Base-by-base conservation (phyloP, 2,113 vertebrate genomes). In the Vombatus ursinus region DNA sequence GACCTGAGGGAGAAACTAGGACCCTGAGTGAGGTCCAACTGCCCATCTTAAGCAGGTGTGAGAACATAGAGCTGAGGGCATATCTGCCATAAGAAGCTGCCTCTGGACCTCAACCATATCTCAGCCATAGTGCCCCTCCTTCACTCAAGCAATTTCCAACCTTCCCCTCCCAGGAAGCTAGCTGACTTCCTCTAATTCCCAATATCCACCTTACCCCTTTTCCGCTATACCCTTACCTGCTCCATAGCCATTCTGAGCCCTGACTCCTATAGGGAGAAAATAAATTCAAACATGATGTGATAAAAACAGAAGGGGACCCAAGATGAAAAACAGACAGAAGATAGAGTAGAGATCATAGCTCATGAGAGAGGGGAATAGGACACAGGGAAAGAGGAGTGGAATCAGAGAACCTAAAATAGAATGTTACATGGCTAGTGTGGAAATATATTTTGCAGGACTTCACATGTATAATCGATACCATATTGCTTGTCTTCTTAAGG, bases 221-320 rank as follows among this genome's bases (percentile, higher is more conserved):
- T 53, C 4, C 24, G 10, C 50, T 95, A 91, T 89, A 95, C 95
- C 90, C 12, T 49, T 53, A 91, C 57, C 96, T 48, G 77, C 52
- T 95, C 94, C 19, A 0, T 92, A 93, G 93, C 94, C 94, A 37
- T 44, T 53, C 5, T 0, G 92, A 44, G 77, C 68, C 89, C 53
- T 89, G 92, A 53, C 94, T 8, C 94, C 96, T 98, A 96, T 47
- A n/a, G 92, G 49, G 68, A 19, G 68, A 77, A 3, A 44, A 77
- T 77, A n/a, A 77, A 77, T 77, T 44, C 37, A 77, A 77, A 77
- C 61, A 77, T 19, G 14, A 8, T 77, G 68, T 77, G 14, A 77
- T 77, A n/a, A 44, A 16, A 68, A 14, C 31, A 77, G n/a, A 44
- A 44, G 37, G 37, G 37, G 19, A 77, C n/a, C 37, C 68, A 77